phyloP scores from a whole-genome alignment of 2,797 vertebrate genomes.

The Sciurus carolinensis region DNA sequence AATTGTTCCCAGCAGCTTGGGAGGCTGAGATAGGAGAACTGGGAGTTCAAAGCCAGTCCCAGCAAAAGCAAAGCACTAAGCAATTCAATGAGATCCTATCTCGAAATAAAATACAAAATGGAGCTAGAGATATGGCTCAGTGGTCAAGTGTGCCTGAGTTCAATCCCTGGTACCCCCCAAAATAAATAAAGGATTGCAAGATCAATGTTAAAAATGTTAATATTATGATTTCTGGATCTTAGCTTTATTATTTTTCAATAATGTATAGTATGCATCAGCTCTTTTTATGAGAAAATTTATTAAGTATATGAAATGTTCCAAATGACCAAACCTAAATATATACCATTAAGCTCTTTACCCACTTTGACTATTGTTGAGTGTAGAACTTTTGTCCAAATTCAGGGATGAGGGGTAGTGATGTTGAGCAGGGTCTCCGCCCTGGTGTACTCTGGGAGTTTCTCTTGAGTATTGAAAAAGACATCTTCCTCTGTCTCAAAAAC shows the following conservation, averaged over 20 bases:
- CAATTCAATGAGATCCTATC: too few species aligned
- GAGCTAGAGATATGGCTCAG: too few species aligned
- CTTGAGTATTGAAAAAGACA: not conserved
- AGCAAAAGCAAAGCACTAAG: too few species aligned
- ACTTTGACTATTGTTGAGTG: not conserved
- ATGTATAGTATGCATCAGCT: not conserved
- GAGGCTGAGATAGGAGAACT: too few species aligned
- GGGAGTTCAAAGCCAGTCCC: too few species aligned
- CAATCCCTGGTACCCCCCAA: too few species aligned
- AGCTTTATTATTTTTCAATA: not conserved
- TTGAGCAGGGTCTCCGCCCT: not conserved
- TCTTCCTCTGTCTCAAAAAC: not conserved
- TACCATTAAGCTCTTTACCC: not conserved
- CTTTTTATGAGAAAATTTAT: not conserved
- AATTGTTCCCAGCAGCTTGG: not conserved
- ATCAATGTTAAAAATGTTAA: not conserved
- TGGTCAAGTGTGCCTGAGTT: too few species aligned
- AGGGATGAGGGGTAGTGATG: not conserved
- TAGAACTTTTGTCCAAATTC: not conserved
- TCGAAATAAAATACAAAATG: too few species aligned
- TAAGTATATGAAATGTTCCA: not conserved
- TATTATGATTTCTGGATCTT: not conserved
- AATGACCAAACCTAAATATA: not conserved
- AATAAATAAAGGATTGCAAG: not conserved
- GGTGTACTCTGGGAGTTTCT: not conserved